Evolutionary conservation across 2,888 invertebrate species (phyloP).

Genomic region (Lithophane socia): DNA sequence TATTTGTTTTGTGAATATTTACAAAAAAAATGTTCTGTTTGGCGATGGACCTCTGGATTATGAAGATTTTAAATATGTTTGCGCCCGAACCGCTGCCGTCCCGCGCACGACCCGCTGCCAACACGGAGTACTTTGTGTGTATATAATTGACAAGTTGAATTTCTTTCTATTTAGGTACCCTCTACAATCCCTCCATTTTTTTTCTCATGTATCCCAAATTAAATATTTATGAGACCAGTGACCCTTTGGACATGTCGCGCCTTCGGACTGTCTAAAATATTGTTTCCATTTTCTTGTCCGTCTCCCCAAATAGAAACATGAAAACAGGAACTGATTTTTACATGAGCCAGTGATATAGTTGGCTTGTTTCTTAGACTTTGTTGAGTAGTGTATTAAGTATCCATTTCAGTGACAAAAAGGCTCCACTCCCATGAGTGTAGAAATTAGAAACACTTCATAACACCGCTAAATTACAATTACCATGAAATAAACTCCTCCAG

Average conservation of each 20-base stretch:
- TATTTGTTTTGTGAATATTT: too few species aligned
- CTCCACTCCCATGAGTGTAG: not conserved
- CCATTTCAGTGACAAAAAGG: not conserved
- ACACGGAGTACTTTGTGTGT: too few species aligned
- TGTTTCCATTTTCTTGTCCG: not conserved
- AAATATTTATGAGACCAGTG: constrained; percentile 33
- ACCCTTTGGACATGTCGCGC: not conserved
- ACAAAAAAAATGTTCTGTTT: too few species aligned
- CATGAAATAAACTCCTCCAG: not conserved
- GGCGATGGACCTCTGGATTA: too few species aligned
- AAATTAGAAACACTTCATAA: not conserved
- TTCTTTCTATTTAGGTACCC: not conserved
- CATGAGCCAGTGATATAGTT: not conserved
- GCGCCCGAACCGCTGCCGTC: too few species aligned
- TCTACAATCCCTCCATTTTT: not conserved
- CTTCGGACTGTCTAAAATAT: constrained; percentile 2
- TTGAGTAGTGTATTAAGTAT: not conserved
- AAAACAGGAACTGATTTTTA: not conserved
- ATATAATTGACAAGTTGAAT: not conserved
- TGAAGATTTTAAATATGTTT: too few species aligned
- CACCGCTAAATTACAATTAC: not conserved
- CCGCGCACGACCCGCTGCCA: too few species aligned
- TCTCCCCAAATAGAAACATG: not conserved
- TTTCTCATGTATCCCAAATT: not conserved
- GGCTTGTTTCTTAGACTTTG: not conserved